Conservation (phyloP, 2,113 vertebrate genomes). For the Etheostoma spectabile region DNA sequence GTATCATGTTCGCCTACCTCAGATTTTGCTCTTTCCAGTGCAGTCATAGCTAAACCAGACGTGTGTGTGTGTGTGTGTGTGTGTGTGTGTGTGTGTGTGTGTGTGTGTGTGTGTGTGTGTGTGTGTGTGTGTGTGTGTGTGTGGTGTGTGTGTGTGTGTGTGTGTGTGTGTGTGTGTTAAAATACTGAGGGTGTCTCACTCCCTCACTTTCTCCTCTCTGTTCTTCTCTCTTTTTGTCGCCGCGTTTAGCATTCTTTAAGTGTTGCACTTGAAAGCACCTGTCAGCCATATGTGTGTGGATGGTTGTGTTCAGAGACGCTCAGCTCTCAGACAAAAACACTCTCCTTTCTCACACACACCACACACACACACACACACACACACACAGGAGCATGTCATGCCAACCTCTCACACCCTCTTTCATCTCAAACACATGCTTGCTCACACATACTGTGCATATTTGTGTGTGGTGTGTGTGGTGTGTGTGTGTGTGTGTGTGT, state of each 20-base stretch:
- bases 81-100: conserved; percentile 18
- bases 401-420: conserved; percentile 57
- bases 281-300: conserved; percentile 45
- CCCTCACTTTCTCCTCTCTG: conserved; percentile 66
- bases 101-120: conserved; percentile 14
- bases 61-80: conserved; percentile 15
- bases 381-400: conserved; percentile 15
- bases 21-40: conserved; percentile 39
- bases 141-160: conserved; percentile 11
- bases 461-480: too few species aligned
- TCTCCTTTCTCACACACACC: conserved; percentile 32
- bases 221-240: conserved; percentile 27
- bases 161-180: conserved; percentile 21
- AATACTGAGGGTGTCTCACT: conserved; percentile 36
- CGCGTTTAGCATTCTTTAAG: conserved; percentile 37
- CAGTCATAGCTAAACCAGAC: conserved; percentile 55
- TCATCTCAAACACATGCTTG: conserved; percentile 57
- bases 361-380: conserved; percentile 17
- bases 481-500: too few species aligned
- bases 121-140: too few species aligned
- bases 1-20: conserved; percentile 12
- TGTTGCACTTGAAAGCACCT: conserved; percentile 63
- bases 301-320: conserved; percentile 50
- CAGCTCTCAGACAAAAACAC: conserved; percentile 23
- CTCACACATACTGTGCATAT: neutral